Conservation (phyloP, 23 tunicate species). For the Trididemnum clinides region DNA sequence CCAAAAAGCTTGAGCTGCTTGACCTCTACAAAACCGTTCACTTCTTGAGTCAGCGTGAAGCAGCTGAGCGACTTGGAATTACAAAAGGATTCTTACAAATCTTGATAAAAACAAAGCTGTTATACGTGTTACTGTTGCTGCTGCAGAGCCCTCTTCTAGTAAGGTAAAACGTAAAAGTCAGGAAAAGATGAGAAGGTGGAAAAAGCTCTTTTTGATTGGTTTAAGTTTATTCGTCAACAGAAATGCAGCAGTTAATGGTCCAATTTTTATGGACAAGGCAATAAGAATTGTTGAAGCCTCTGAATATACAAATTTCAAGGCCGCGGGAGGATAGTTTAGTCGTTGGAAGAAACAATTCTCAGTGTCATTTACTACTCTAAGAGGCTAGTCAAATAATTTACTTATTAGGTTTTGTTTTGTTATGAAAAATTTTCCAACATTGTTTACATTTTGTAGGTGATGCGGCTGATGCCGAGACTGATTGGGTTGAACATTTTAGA, state of each 20-base stretch:
- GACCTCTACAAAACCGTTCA: background rate
- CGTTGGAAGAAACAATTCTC: conserved; percentile 31
- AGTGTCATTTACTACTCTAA: conserved; percentile 20
- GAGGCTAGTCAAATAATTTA: conserved; percentile 11
- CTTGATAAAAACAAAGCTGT: conserved; percentile 18
- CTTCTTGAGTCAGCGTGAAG: conserved; percentile 9
- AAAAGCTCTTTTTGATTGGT: conserved; percentile 15
- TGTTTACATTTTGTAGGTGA: conserved; percentile 39
- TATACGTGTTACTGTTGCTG: conserved; percentile 36
- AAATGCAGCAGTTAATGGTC: conserved; percentile 28
- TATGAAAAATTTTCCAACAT: background rate
- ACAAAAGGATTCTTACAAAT: conserved; percentile 14
- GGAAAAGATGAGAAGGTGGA: conserved; percentile 33
- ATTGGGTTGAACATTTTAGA: conserved; percentile 17
- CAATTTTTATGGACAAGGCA: conserved; percentile 31
- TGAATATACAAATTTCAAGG: conserved; percentile 31
- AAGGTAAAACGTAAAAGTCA: conserved; percentile 37
- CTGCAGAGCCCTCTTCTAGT: background rate
- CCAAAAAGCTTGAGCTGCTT: background rate
- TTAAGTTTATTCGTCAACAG: conserved; percentile 1
- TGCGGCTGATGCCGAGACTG: conserved; percentile 21
- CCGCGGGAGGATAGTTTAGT: conserved; percentile 26
- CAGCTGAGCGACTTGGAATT: conserved; percentile 30
- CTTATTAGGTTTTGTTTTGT: background rate
- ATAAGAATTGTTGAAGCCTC: conserved; percentile 30